These are phyloP conservation scores for Diplosoma virens DNA, from an alignment of 23 tunicate species.

Conservation along the genomic window DNA sequence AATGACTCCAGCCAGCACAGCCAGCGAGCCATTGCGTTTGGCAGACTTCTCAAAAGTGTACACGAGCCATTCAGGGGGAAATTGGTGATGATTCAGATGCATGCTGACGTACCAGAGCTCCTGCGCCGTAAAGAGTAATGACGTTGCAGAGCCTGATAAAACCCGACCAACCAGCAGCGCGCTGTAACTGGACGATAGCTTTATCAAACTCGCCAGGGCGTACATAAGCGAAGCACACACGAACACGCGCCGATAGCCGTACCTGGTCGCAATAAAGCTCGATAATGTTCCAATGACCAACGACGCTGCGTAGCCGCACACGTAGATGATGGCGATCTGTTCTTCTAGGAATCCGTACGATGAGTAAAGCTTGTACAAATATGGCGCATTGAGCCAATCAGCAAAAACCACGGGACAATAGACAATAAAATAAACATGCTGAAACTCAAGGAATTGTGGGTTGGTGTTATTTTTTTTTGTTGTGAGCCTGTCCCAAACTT, in stretches of 20 bases:
- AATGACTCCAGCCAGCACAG: conserved; percentile 74
- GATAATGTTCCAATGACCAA: conserved; percentile 49
- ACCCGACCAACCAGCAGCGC: conserved; percentile 60
- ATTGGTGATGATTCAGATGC: conserved; percentile 62
- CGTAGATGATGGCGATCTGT: conserved; percentile 90
- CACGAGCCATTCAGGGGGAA: conserved; percentile 91
- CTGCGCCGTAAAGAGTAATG: conserved; percentile 72
- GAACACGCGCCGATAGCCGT: conserved; percentile 28
- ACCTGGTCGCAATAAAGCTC: conserved; percentile 35
- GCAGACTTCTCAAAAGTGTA: conserved; percentile 57
- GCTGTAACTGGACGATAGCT: conserved; percentile 76
- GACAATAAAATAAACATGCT: conserved; percentile 61
- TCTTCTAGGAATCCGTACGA: conserved; percentile 85
- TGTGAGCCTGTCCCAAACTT: not conserved
- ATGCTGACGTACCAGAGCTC: conserved; percentile 68
- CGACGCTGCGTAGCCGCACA: conserved; percentile 77
- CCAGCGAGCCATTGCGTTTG: conserved; percentile 54
- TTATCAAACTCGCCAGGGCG: conserved; percentile 66
- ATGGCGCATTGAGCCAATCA: conserved; percentile 99
- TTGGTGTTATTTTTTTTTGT: conserved; percentile 62
- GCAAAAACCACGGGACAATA: conserved; percentile 64
- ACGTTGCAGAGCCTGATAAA: conserved; percentile 64
- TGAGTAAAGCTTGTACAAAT: conserved; percentile 75
- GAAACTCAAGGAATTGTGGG: conserved; percentile 89
- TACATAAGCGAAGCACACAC: conserved; percentile 41